Evolutionary conservation across 2,113 vertebrate species (phyloP).

Genomic region (Montifringilla adamsi): DNA sequence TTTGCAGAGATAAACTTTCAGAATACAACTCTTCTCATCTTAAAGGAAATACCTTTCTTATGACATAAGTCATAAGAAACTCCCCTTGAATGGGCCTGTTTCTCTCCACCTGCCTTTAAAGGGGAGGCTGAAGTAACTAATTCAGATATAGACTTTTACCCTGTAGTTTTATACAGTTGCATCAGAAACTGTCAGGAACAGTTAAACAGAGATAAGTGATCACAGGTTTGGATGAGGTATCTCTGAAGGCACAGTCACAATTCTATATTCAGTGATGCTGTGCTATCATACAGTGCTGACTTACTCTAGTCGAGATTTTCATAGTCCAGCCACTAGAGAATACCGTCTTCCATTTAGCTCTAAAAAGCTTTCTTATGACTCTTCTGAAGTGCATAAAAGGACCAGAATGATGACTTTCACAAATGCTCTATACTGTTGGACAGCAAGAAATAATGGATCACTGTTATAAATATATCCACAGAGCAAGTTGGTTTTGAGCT

Average conservation of each 20-base stretch:
- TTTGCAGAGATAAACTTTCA: not conserved
- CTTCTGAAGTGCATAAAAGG: conserved; percentile 20
- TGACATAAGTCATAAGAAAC: not conserved
- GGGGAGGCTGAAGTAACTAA: not conserved
- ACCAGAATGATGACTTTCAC: conserved; percentile 25
- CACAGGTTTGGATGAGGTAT: not conserved
- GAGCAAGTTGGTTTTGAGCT: not conserved
- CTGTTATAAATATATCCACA: not conserved
- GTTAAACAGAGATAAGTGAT: not conserved
- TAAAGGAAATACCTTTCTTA: not conserved
- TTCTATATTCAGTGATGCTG: not conserved
- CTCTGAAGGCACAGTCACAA: conserved; percentile 19
- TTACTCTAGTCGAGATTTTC: not conserved
- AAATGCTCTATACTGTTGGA: not conserved
- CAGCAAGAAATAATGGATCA: conserved; percentile 23
- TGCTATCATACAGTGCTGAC: not conserved
- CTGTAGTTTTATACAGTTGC: not conserved
- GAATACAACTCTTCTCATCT: not conserved
- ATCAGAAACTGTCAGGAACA: conserved; percentile 15
- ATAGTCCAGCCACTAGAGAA: conserved; percentile 6
- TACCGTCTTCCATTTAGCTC: conserved; percentile 23
- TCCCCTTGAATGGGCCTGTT: not conserved
- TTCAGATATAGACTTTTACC: not conserved
- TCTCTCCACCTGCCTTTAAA: not conserved
- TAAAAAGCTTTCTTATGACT: conserved; percentile 42